Evolutionary conservation across 1,140 invertebrate species (phyloP).

Genomic region (Eupeodes corollae): DNA sequence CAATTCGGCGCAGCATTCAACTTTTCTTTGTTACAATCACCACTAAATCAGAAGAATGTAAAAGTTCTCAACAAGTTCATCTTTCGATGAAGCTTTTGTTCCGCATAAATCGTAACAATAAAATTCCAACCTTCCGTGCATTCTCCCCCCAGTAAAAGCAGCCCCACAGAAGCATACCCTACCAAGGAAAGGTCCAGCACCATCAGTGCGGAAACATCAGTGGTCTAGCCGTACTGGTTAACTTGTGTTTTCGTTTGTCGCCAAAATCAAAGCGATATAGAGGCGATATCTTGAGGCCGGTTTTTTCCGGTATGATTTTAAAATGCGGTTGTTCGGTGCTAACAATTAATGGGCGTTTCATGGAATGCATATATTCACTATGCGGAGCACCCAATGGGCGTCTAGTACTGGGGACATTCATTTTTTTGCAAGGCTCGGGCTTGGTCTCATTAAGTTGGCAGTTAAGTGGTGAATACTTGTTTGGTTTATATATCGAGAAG

Average conservation of each 20-base stretch:
- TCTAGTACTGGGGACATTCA: slow-evolving; percentile 33
- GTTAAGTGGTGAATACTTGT: slow-evolving; percentile 35
- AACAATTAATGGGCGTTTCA: slow-evolving; percentile 40
- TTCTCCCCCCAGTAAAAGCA: no score
- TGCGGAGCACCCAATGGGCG: slow-evolving; percentile 21
- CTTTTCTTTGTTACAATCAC: no score
- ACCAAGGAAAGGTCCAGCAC: slow-evolving; percentile 38
- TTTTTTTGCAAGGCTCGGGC: slow-evolving; percentile 39
- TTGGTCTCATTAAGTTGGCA: slow-evolving; percentile 36
- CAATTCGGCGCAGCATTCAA: no score
- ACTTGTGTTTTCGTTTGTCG: slow-evolving; percentile 24
- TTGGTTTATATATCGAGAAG: slow-evolving; percentile 37
- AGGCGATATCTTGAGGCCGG: slow-evolving; percentile 41
- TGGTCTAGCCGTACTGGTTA: slow-evolving; percentile 33
- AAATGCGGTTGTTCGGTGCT: slow-evolving; percentile 39
- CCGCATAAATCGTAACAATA: no score
- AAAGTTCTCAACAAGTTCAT: no score
- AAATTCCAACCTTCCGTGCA: no score
- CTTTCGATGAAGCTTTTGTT: no score
- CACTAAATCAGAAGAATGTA: no score
- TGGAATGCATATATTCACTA: slow-evolving; percentile 38
- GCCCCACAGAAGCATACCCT: slow-evolving; percentile 26
- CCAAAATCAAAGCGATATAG: slow-evolving; percentile 33
- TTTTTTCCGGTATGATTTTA: slow-evolving; percentile 41
- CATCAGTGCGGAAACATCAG: slow-evolving; percentile 37